Conservation (phyloP, 2,797 vertebrate genomes). For the Melanitta fusca region DNA sequence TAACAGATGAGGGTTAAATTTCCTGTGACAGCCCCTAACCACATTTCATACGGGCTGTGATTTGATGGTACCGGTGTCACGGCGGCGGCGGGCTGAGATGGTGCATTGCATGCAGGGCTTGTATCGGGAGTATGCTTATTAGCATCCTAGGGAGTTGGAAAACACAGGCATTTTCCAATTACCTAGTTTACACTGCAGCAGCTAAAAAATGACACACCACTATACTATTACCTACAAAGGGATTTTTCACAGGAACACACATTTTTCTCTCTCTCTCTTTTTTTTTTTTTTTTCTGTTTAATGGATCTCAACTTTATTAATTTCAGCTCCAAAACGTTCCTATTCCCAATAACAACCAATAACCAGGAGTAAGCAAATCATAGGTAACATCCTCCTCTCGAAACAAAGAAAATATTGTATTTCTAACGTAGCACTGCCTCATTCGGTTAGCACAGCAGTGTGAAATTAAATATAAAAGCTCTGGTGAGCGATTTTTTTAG, state of each 20-base stretch:
- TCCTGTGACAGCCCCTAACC: constrained; percentile 85
- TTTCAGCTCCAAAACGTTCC: constrained; percentile 38
- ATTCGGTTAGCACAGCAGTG: constrained; percentile 63
- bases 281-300: constrained; percentile 32
- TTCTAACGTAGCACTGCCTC: constrained; percentile 29
- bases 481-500: constrained; percentile 49
- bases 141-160: constrained; percentile 53
- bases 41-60: constrained; percentile 73
- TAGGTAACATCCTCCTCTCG: constrained; percentile 54
- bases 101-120: constrained; percentile 26
- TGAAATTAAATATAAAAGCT: constrained; percentile 72
- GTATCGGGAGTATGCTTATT: constrained; percentile 53
- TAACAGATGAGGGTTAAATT: constrained; percentile 86
- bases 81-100: constrained; percentile 32
- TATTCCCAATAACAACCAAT: constrained; percentile 37
- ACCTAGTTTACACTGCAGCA: constrained; percentile 56
- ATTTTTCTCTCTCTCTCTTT: constrained; percentile 39
- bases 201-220: constrained; percentile 46
- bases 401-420: constrained; percentile 57
- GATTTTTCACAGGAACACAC: constrained; percentile 43
- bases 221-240: constrained; percentile 35
- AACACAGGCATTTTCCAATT: constrained; percentile 65
- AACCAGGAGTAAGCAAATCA: constrained; percentile 63
- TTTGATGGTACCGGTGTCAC: constrained; percentile 44
- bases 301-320: constrained; percentile 64